These are phyloP conservation scores for Mormoops blainvillei DNA, from an alignment of 2,113 vertebrate species.

Conservation along the genomic window DNA sequence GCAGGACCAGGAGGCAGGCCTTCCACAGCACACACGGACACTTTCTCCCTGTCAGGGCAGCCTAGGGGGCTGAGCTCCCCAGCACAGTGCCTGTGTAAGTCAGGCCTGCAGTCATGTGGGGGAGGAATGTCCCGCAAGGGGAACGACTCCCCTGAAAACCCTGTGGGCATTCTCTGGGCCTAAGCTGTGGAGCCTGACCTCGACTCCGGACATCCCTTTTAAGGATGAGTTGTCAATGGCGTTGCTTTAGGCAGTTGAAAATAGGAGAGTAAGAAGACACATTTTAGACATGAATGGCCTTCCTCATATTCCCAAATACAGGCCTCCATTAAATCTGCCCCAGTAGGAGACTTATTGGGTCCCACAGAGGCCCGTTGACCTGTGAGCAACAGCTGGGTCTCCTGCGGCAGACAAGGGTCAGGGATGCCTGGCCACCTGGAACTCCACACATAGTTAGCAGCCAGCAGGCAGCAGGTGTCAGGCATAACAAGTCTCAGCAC, in stretches of 20 bases:
- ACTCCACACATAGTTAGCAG: not conserved
- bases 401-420: not conserved
- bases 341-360: not conserved
- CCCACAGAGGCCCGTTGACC: not conserved
- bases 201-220: not conserved
- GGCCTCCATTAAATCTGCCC: not conserved
- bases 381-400: not conserved
- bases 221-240: not conserved
- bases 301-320: not conserved
- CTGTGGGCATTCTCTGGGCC: not conserved
- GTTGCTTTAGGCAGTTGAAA: not conserved
- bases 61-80: not conserved
- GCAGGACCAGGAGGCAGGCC: not conserved
- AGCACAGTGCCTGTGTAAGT: not conserved
- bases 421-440: not conserved
- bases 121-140: not conserved
- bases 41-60: not conserved
- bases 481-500: not conserved
- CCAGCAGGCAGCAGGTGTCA: no score
- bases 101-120: not conserved
- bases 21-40: no score
- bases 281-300: not conserved
- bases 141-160: not conserved
- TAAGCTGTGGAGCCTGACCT: not conserved
- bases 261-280: not conserved